Conservation (phyloP, 2,888 invertebrate species). For the Fragum whitleyi region DNA sequence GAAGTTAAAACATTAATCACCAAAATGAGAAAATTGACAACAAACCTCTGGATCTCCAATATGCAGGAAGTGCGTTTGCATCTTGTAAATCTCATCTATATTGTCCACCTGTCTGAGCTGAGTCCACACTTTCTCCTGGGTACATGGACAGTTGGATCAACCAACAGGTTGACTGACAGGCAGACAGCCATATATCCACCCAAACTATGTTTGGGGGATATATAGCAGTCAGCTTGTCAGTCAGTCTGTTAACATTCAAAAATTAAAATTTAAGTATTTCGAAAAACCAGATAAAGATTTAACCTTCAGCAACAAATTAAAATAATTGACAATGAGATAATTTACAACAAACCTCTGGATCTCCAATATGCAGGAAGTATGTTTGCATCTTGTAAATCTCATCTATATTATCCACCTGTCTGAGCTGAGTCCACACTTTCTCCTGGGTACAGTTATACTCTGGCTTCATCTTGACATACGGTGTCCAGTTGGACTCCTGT, state of each 20-base stretch:
- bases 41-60: constrained; percentile 81
- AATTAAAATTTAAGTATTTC: no score
- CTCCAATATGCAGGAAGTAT: constrained; percentile 80
- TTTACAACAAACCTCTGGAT: constrained; percentile 81
- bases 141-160: no score
- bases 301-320: no score
- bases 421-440: constrained; percentile 80
- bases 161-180: no score
- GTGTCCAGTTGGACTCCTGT: constrained; percentile 83
- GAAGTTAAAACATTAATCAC: no score
- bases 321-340: no score
- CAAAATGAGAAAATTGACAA: no score
- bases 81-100: constrained; percentile 81
- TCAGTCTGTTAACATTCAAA: no score
- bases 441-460: constrained; percentile 79
- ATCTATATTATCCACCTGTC: constrained; percentile 80
- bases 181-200: no score
- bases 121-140: constrained; percentile 81
- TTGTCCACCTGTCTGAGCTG: constrained; percentile 79
- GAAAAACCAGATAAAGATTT: no score
- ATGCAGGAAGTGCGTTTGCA: constrained; percentile 80
- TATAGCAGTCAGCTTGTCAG: no score
- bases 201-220: no score
- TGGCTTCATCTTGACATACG: constrained; percentile 79
- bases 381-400: constrained; percentile 80